A percentile compares a stretch with the other conserved stretches of the same genome.
Evolutionary conservation across 2,113 vertebrate genomes (phyloP).

Genomic region (Brienomyrus brachyistius): DNA sequence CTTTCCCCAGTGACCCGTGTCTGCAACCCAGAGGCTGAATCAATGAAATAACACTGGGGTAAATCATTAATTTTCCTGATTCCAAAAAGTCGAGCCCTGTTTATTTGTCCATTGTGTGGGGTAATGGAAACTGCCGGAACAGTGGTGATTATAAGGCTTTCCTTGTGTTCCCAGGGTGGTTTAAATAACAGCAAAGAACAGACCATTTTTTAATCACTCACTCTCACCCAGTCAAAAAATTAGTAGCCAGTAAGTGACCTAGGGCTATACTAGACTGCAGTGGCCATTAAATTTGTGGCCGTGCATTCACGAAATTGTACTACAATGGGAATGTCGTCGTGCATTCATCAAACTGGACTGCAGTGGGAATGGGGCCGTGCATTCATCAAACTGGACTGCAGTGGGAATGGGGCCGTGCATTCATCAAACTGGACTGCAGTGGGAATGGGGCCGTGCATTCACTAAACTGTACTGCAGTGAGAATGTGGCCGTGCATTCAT

Average conservation of each 20-base stretch:
- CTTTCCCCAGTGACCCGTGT: not conserved
- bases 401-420: not conserved
- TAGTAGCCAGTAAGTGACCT: not conserved
- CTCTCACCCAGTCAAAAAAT: not conserved
- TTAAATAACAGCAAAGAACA: not conserved
- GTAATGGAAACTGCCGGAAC: not conserved
- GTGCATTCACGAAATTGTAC: not conserved
- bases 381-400: too few relatives aligned
- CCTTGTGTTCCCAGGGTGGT: not conserved
- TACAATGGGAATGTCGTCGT: not conserved
- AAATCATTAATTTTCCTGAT: constrained; percentile 31
- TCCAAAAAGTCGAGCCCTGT: constrained; percentile 8
- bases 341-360: not conserved
- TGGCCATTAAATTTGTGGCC: not conserved
- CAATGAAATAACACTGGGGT: not conserved
- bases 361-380: not conserved
- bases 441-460: not conserved
- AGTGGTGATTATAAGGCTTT: not conserved
- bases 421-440: not conserved
- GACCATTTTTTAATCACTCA: not conserved
- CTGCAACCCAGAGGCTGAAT: not conserved
- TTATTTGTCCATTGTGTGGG: not conserved
- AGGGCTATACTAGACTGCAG: not conserved
- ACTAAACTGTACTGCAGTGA: too few relatives aligned
- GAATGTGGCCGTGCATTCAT: too few relatives aligned